Evolutionary conservation across 2,113 vertebrate species (phyloP), one percentile per base, ranked within the genome.

Genomic region (Meriones unguiculatus): DNA sequence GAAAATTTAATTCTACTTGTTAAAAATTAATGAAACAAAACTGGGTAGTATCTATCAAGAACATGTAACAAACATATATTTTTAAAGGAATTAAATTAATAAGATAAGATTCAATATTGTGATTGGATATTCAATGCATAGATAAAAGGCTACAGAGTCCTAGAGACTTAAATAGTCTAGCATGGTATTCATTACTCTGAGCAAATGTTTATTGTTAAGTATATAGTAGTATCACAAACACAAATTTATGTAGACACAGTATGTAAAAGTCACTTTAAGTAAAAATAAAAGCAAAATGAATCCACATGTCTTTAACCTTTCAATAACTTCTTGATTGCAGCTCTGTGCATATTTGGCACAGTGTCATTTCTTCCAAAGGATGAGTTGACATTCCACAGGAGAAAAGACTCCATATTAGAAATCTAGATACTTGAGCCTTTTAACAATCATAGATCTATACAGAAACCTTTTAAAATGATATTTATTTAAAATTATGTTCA

Each of bases 341-440:
- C 10, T 8, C 25, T 70, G 11, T 67, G 28, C 11, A 12, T 76
- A 92, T n/a, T 54, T 64, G 52, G 76, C 75, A n/a, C 1, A 87
- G 20, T 2, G 2, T 62, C 30, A 7, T 25, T n/a, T 30, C 38
- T 41, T 77, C 5, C 72, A n/a, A 11, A 67, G 6, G 46, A 70
- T 82, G 3, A 30, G 9, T 3, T 73, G 20, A 32, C 11, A 25
- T 32, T 11, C 25, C 52, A 0, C 6, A 32, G 2, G 15, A 6
- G 4, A 76, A 41, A n/a, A 17, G 6, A 69, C 9, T n/a, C 4
- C 20, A 8, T 7, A 2, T 0, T 38, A 12, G 32, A 57, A 50
- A 52, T 84, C 6, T 50, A 38, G 4, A 87, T 28, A 65, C 9
- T 7, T 62, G 57, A 59, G 6, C 24, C 24, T 35, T 67, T 3